Base-by-base conservation (phyloP, 2,888 invertebrate genomes). In the Schizotus pectinicornis region DNA sequence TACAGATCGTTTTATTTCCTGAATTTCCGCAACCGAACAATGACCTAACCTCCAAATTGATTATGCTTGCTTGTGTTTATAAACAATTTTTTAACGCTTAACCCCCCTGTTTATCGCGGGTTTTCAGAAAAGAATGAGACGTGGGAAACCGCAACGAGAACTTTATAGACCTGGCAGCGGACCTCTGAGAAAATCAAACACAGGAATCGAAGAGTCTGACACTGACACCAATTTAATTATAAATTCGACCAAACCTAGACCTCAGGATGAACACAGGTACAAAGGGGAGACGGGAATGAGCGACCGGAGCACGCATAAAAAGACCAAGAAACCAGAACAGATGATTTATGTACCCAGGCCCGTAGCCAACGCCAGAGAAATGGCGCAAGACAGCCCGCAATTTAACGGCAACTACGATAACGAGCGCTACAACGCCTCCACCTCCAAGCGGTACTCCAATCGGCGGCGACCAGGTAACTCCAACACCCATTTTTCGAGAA, bases 131-230 rank as follows among this genome's bases (percentile, higher is more conserved):
- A 57, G 59, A 68, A 63, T 79, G 82, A 85, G 83, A 78, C 81
- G 82, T 67, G 85, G 84, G 77, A 88, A 87, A 80, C 88, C 88
- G 71, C 86, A 86, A 74, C 86, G 88, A 80, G 85, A 85, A 79
- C 81, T 90, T 63, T 91, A 91, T 73, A 86, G 85, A 77, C 90
- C 90, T 75, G 90, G 90, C 69, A 89, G 90, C 82, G 90, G 90
- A 64, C 88, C 88, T 64, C 80, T 90, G 65, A 83, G 87, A 74
- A 87, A 89, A 79, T 85, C 88, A 64, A 85, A 84, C 69, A 83
- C 83, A 79, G 82, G 81, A 74, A 77, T 81, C 59, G 87, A 87
- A 65, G 82, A 86, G 77, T 83, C 83, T 76, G 85, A 86, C 57
- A 74, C 74, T 38, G 75, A 77, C 52, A 71, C 71, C 38, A 74